Percentiles rank a stretch among this genome's conserved stretches.
Evolutionary conservation across 2,797 vertebrate genomes (phyloP).

Genomic region (Ciconia nigra): DNA sequence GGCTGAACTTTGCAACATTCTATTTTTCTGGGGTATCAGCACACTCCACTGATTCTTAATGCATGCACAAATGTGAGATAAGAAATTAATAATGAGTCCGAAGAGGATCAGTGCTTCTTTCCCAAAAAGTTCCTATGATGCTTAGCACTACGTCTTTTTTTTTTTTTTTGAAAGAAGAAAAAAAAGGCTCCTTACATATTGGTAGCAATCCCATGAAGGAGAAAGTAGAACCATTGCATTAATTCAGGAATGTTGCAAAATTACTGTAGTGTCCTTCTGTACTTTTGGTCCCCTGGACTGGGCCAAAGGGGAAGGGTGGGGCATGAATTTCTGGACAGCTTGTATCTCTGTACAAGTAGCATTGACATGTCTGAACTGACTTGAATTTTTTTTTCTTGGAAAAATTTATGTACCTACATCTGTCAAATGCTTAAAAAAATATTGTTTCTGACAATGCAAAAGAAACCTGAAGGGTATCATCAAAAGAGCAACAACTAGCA

Average conservation of each 20-base stretch:
- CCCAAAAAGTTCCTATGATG: neutral
- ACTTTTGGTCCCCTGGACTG: rapidly evolving
- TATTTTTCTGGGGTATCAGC: neutral
- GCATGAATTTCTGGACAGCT: neutral
- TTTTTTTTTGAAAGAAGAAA: too few species aligned
- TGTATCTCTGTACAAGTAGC: neutral
- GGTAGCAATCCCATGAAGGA: neutral
- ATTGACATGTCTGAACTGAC: neutral
- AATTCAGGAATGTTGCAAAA: neutral
- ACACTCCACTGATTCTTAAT: neutral
- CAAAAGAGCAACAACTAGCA: neutral
- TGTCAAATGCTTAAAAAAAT: neutral
- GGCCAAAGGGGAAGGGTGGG: neutral
- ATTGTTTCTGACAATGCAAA: neutral
- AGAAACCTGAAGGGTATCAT: neutral
- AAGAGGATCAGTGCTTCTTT: neutral
- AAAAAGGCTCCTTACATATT: neutral
- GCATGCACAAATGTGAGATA: neutral
- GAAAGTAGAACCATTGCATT: neutral
- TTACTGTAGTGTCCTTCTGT: neutral
- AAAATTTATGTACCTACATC: neutral
- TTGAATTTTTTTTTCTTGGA: neutral
- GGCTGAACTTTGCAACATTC: neutral
- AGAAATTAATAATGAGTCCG: neutral
- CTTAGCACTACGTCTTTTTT: too few species aligned